A percentile compares a stretch with the other conserved stretches of the same genome.
Conservation (phyloP, 2,113 vertebrate genomes). For the Amazona vittata region DNA sequence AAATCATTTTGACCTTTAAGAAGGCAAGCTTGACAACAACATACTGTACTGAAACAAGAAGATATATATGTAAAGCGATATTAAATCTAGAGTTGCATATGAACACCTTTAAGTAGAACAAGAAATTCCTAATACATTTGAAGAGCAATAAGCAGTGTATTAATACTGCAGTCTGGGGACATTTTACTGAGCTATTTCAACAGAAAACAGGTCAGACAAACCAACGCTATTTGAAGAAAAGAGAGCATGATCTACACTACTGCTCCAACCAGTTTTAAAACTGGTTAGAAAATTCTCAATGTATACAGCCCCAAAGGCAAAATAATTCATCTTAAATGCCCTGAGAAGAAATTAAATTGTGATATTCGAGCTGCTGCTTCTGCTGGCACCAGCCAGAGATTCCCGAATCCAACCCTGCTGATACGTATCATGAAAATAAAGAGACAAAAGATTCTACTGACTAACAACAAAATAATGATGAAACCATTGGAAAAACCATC, state of each 20-base stretch:
- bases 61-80: neutral
- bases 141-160: neutral
- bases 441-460: neutral
- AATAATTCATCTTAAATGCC: neutral
- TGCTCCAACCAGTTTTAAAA: conserved; percentile 22
- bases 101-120: neutral
- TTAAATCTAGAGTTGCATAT: neutral
- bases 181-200: neutral
- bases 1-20: conserved; percentile 23
- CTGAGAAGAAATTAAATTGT: neutral
- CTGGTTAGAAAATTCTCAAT: neutral
- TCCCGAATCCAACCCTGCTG: neutral
- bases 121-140: neutral
- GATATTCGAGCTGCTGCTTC: neutral
- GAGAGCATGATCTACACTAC: neutral
- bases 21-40: neutral
- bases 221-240: neutral
- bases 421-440: neutral
- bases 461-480: neutral
- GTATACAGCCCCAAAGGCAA: conserved; percentile 8
- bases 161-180: neutral
- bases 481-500: neutral
- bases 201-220: conserved; percentile 24
- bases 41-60: neutral
- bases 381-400: neutral